phyloP scores from a whole-genome alignment of 2,888 invertebrate species.

The Sinelater perroti region DNA sequence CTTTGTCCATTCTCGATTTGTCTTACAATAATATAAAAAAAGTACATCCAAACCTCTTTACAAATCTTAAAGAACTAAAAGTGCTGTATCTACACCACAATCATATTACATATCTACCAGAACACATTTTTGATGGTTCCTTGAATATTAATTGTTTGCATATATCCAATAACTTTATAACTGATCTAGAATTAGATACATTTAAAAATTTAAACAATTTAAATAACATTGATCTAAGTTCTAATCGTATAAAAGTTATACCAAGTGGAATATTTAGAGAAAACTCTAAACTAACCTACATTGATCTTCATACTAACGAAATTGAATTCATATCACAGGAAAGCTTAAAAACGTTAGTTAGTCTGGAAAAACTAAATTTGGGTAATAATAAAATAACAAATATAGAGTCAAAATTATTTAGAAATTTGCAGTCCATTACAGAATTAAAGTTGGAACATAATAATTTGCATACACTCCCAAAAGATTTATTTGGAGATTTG shows the following conservation, averaged over 20 bases:
- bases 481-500: slow-evolving; percentile 7
- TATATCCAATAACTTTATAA: slow-evolving; percentile 7
- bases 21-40: slow-evolving; percentile 4
- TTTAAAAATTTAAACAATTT: slow-evolving; percentile 3
- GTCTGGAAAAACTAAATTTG: not conserved
- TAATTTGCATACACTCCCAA: no score
- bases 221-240: not conserved
- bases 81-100: slow-evolving; percentile 9
- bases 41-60: not conserved
- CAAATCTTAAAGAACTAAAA: not conserved
- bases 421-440: not conserved
- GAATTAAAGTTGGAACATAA: slow-evolving; percentile 9
- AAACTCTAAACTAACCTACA: not conserved
- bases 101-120: slow-evolving; percentile 10
- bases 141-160: not conserved
- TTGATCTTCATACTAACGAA: slow-evolving; percentile 7
- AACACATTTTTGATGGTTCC: not conserved
- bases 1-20: slow-evolving; percentile 9
- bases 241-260: slow-evolving; percentile 4
- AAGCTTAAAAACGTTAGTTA: not conserved
- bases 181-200: not conserved
- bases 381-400: slow-evolving; percentile 5
- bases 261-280: slow-evolving; percentile 7
- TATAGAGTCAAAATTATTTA: slow-evolving; percentile 10
- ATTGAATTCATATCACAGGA: not conserved